Percentiles rank a stretch among this genome's conserved stretches.
phyloP scores from a whole-genome alignment of 2,797 vertebrate species.

The Mormyrus proboscirostris region DNA sequence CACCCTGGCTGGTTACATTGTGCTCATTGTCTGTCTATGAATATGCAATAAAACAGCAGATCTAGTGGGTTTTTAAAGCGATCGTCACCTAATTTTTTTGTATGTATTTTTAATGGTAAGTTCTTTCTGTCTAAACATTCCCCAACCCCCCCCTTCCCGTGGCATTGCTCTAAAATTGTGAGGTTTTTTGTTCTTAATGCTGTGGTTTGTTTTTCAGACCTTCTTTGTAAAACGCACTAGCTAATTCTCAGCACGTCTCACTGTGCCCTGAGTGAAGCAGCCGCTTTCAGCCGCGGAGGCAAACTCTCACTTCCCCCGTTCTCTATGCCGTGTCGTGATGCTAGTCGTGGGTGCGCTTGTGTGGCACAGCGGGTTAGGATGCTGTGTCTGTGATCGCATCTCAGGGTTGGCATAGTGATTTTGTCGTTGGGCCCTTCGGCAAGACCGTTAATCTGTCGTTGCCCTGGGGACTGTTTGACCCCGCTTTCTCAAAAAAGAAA shows the following conservation, averaged over 20 bases:
- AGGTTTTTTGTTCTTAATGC: neutral
- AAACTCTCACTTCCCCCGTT: neutral
- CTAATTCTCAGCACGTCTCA: neutral
- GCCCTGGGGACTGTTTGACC: neutral
- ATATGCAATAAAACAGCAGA: constrained; percentile 37
- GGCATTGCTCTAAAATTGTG: neutral
- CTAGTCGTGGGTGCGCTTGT: neutral
- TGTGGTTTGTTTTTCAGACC: neutral
- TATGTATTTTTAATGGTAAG: neutral
- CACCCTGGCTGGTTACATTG: constrained; percentile 31
- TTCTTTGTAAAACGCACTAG: neutral
- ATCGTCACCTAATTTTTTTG: neutral
- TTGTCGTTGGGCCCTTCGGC: neutral
- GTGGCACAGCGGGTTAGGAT: neutral
- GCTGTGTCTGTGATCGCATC: neutral
- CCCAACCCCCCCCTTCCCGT: neutral
- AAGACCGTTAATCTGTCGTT: neutral
- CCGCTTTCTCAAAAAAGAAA: neutral
- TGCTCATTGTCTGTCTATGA: constrained; percentile 42
- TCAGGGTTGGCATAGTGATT: neutral
- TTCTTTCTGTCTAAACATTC: neutral
- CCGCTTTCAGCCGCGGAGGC: neutral
- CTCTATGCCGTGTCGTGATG: neutral
- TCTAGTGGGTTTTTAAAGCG: neutral
- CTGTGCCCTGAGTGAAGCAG: neutral